Base-by-base conservation (phyloP, 2,797 vertebrate species). In the Hippocampus kuda region DNA sequence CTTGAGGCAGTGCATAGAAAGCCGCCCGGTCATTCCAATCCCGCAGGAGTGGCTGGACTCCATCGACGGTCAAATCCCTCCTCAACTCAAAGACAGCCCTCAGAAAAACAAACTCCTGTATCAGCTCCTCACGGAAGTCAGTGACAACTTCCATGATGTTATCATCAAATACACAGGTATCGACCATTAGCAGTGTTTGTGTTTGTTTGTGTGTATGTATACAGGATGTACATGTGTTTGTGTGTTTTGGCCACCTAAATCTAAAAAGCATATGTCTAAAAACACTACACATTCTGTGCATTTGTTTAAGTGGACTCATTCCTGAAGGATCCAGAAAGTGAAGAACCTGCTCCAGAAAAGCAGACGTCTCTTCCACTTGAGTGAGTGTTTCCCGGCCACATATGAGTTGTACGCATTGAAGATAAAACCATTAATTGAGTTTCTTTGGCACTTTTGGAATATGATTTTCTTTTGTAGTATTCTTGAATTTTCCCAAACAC, bases 111-210 rank as follows among this genome's bases (percentile, higher is more conserved):
- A 85, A 72, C 76, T 94, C 9, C 69, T 91, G 15, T 80, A 91
- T 62, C 82, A 91, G 20, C 92, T 98, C 49, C 85, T 92, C 62
- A 69, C 62, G 11, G 94, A 98, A 77, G 69, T 97, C 72, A 87
- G 88, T 10, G 72, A 71, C 2, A 88, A 93, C 68, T 99, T 92
- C 89, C 89, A 83, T 70, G 89, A 38, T 30, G 92, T 90, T 72
- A 93, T 94, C 87, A 88, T 89, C 74, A 91, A 91, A 75, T 91
- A 86, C 81, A 76, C 92, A 87, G 94, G 97, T 98, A 82, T 34
- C 18, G 63, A 48, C n/a, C 48, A 20, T 65, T 10, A 26, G 44
- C 65, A 26, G 22, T 65, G 16, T 26, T 6, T 7, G 38, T 42
- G 27, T 63, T 1, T 64, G 61, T 64, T 1, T 61, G 27, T 61